A percentile compares a stretch with the other conserved stretches of the same genome.
Evolutionary conservation across 2,888 invertebrate species (phyloP).

Genomic region (Eurytoma californica): DNA sequence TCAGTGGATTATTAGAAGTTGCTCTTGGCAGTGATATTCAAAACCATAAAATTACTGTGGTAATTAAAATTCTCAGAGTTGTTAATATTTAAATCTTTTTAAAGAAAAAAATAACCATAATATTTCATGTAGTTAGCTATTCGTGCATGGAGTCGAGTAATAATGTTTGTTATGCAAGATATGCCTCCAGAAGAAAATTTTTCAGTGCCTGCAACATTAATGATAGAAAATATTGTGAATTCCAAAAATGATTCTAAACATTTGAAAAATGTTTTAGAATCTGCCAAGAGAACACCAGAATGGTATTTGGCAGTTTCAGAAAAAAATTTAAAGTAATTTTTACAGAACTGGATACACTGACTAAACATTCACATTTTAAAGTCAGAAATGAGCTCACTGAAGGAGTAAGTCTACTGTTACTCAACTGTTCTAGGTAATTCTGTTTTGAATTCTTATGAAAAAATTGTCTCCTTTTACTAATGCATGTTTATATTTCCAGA

Average conservation of each 20-base stretch:
- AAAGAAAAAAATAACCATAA: constrained; percentile 2
- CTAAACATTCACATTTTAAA: constrained; percentile 79
- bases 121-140: constrained; percentile 72
- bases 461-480: constrained; percentile 26
- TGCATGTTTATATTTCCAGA: constrained; percentile 68
- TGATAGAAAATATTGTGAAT: constrained; percentile 48
- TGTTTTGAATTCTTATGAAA: constrained; percentile 44
- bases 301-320: constrained; percentile 80
- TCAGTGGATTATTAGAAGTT: constrained; percentile 78
- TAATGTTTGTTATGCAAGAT: constrained; percentile 76
- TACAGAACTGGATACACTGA: constrained; percentile 76
- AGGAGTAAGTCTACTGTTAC: constrained; percentile 78
- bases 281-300: constrained; percentile 74
- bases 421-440: constrained; percentile 79
- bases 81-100: constrained; percentile 4
- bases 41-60: constrained; percentile 80
- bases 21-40: constrained; percentile 78
- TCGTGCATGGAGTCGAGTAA: constrained; percentile 74
- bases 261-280: constrained; percentile 72
- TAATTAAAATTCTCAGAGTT: constrained; percentile 67
- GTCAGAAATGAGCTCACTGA: constrained; percentile 81
- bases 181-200: constrained; percentile 57
- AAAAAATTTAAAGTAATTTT: constrained; percentile 77
- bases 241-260: constrained; percentile 65
- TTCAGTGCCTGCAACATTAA: constrained; percentile 9